These are phyloP conservation scores for Endotricha flammealis DNA, from an alignment of 2,888 invertebrate species.

Conservation along the genomic window DNA sequence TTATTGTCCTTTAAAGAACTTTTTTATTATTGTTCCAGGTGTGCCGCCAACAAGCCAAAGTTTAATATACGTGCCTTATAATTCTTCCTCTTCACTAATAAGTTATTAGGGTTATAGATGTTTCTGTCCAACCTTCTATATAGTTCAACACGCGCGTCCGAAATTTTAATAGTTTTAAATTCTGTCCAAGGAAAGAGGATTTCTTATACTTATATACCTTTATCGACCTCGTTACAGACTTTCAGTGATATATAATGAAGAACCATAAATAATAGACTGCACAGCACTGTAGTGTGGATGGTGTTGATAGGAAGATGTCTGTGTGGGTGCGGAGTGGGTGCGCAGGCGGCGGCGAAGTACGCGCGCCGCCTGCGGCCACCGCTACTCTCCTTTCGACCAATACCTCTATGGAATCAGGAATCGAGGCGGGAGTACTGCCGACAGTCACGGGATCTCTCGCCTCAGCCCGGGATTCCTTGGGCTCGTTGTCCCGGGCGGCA, in stretches of 20 bases:
- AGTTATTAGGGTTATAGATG: slow-evolving; percentile 17
- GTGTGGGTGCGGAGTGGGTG: slow-evolving; percentile 72
- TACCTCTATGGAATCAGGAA: slow-evolving; percentile 81
- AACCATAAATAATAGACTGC: slow-evolving; percentile 15
- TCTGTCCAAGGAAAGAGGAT: neutral
- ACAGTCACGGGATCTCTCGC: slow-evolving; percentile 84
- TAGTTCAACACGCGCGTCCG: slow-evolving; percentile 12
- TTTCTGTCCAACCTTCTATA: slow-evolving; percentile 26
- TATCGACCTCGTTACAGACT: neutral
- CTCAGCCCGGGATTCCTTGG: slow-evolving; percentile 75
- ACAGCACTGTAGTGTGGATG: slow-evolving; percentile 54
- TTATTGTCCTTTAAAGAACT: slow-evolving; percentile 6
- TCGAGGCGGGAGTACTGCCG: slow-evolving; percentile 83
- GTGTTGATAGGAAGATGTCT: slow-evolving; percentile 64
- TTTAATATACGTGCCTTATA: slow-evolving; percentile 56
- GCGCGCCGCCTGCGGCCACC: slow-evolving; percentile 51
- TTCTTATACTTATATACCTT: no score
- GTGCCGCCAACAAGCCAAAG: slow-evolving; percentile 31
- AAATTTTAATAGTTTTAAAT: slow-evolving; percentile 11
- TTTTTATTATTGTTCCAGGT: slow-evolving; percentile 47
- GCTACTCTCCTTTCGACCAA: slow-evolving; percentile 65
- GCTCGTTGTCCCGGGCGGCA: slow-evolving; percentile 77
- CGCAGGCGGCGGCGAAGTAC: slow-evolving; percentile 46
- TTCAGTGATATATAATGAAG: neutral
- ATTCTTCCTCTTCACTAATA: slow-evolving; percentile 35